Conservation (phyloP, 2,797 vertebrate species). For the Ptychadena robeensis region DNA sequence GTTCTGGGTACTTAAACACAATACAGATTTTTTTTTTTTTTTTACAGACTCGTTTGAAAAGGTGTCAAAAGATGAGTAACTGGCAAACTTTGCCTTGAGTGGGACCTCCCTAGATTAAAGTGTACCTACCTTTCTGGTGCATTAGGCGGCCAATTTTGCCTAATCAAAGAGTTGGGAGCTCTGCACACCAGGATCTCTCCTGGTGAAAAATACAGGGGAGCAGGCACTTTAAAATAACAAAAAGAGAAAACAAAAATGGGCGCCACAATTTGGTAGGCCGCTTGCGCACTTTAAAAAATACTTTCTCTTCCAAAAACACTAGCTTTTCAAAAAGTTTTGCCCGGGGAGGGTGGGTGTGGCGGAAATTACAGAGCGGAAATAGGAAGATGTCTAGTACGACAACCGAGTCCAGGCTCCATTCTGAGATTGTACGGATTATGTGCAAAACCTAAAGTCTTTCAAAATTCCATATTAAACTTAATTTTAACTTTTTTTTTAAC, state of each 20-base stretch:
- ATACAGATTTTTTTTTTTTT: constrained; percentile 85
- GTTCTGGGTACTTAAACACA: constrained; percentile 81
- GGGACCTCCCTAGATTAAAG: constrained; percentile 78
- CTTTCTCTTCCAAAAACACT: constrained; percentile 76
- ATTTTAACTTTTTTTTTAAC: constrained; percentile 65
- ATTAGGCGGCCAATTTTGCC: not conserved
- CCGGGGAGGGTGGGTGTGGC: too few relatives aligned
- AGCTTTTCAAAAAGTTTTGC: constrained; percentile 73
- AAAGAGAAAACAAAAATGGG: not conserved
- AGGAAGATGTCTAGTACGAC: constrained; percentile 84
- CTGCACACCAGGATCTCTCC: not conserved
- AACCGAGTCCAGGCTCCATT: constrained; percentile 82
- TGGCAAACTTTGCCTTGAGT: constrained; percentile 80
- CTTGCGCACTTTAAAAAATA: constrained; percentile 67
- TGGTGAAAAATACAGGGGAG: not conserved
- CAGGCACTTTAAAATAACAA: not conserved
- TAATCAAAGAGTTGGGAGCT: not conserved
- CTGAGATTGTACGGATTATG: constrained; percentile 89
- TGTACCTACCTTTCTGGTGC: constrained; percentile 2
- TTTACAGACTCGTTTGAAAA: constrained; percentile 81
- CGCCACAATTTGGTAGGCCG: not conserved
- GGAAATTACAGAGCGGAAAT: constrained; percentile 69
- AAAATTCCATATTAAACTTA: constrained; percentile 68
- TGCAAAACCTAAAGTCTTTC: constrained; percentile 89
- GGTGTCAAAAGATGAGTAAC: constrained; percentile 81